Base-by-base conservation (phyloP, 2,113 vertebrate genomes). In the cattle (Bos taurus) region DNA sequence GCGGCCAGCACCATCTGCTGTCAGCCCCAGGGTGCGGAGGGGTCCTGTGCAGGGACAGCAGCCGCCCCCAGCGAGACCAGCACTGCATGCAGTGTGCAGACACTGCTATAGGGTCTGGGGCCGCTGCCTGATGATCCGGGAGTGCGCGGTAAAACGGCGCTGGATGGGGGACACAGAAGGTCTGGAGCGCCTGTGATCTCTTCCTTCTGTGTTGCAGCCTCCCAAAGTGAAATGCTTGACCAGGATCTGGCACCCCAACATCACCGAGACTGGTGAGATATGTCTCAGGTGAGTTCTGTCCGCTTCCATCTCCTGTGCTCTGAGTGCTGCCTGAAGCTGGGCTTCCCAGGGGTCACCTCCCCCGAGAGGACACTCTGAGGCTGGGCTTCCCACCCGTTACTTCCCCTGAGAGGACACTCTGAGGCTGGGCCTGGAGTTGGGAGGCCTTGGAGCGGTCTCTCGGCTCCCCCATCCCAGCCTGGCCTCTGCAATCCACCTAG, bases 181-280 rank as follows among this genome's bases (percentile, higher is more conserved):
- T 16, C 1, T 0, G 0, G 33, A 56, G 28, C 36, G n/a, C 90
- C 67, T 67, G 6, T 82, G 59, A 33, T 3, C 57, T 85, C 94
- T 92, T 15, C 96, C 16, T 93, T 97, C 96, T 98, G 16, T 98
- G 5, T 89, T 98, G 36, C 98, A 99, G 99, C 99, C 99, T 99
- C 99, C 99, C 87, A 99, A 99, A 99, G 99, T 99, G 94, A 99
- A 99, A 98, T 99, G 99, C 98, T 98, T 99, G 98, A 99, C 99
- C 90, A 99, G 99, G 99, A 99, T 99, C 99, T 99, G 99, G 99
- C 99, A 99, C 98, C 99, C 99, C 0, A 99, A 99, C 99, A 99
- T 99, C 98, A 99, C 99, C 9, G 99, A 99, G 98, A 99, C 99
- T 0, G 99, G 99, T 57, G 99, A 99, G 96, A 99, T 99, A 98